Evolutionary conservation across 2,797 vertebrate genomes (phyloP).

Genomic region (Alca torda): DNA sequence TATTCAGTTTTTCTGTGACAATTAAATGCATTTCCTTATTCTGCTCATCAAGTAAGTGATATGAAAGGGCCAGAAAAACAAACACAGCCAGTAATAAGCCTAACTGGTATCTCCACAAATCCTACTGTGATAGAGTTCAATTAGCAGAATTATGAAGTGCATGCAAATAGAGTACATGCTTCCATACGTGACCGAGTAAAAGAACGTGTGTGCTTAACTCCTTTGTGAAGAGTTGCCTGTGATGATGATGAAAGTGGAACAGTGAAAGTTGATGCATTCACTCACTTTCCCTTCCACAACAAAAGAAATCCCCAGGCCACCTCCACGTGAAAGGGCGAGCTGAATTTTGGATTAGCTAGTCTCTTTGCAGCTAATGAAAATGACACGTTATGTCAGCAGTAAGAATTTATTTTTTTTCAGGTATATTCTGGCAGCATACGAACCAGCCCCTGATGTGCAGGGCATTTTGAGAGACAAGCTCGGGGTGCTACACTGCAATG

Average conservation of each 20-base stretch:
- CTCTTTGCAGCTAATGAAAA: neutral
- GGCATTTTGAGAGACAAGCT: neutral
- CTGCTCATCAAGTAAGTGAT: neutral
- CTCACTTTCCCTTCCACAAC: neutral
- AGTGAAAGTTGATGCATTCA: neutral
- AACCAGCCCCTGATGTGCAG: neutral
- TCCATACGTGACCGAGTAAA: fast-evolving
- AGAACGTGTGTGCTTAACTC: neutral
- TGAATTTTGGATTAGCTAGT: neutral
- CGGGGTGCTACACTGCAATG: neutral
- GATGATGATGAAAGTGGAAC: neutral
- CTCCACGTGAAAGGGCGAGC: neutral
- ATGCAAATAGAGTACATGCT: neutral
- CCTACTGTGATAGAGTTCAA: neutral
- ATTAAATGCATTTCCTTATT: neutral
- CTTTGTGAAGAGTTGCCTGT: neutral
- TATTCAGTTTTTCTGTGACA: neutral
- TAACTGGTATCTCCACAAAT: neutral
- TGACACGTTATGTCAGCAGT: neutral
- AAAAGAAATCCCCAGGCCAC: neutral
- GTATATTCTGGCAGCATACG: neutral
- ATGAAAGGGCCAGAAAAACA: neutral
- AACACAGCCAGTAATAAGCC: neutral
- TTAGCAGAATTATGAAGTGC: neutral
- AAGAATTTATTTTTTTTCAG: fast-evolving